These are phyloP conservation scores for Wasmannia auropunctata DNA, from an alignment of 1,140 invertebrate species.

Conservation along the genomic window DNA sequence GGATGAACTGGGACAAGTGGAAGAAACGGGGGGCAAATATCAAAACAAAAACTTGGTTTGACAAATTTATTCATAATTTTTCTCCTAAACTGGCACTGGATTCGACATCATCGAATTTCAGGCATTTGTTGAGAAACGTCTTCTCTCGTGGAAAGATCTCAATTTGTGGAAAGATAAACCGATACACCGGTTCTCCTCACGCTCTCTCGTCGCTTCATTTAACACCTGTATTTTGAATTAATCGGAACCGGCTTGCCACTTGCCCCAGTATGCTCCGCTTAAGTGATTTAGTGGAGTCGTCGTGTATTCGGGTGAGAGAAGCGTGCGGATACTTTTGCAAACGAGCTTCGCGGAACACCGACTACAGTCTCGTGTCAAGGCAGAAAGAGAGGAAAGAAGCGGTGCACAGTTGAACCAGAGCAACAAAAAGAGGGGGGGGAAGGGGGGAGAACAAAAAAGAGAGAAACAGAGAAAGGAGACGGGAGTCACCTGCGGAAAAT, in stretches of 20 bases:
- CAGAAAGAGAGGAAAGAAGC: background rate
- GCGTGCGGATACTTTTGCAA: conserved; percentile 12
- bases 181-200: background rate
- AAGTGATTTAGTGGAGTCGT: conserved; percentile 1
- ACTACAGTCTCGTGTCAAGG: conserved; percentile 22
- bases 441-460: background rate
- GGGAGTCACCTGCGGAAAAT: background rate
- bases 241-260: background rate
- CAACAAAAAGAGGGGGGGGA: background rate
- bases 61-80: conserved; percentile 17
- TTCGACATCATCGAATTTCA: background rate
- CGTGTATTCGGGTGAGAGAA: background rate
- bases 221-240: background rate
- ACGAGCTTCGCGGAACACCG: background rate
- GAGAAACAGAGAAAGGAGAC: background rate
- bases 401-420: background rate
- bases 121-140: background rate
- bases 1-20: conserved; percentile 8
- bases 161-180: background rate
- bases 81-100: too few species aligned
- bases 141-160: background rate
- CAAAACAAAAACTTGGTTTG: background rate
- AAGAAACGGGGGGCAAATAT: background rate
- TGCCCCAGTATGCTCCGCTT: background rate
- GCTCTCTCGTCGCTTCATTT: background rate